Base-by-base conservation (phyloP, 64 coral and sea anemone species). In the Pachyseris speciosa region DNA sequence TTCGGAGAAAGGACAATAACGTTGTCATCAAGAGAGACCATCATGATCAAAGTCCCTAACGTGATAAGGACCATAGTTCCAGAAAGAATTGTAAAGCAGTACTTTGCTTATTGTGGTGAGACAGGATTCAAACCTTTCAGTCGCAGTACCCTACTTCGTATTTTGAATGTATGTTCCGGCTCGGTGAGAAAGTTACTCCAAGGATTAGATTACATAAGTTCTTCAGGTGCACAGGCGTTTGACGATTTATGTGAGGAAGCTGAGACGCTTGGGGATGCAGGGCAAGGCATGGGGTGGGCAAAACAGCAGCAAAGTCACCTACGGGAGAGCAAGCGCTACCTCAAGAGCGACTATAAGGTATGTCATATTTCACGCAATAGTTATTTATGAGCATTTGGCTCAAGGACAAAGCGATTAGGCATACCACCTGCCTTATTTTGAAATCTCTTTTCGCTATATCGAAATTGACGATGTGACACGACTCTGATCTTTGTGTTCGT, bases 1-100 rank as follows among this genome's bases (percentile, higher is more conserved):
- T 85, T 85, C 50, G 83, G 83, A 16, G 64, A 85, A 27, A 63
- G 16, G 26, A 34, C 63, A 30, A 13, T 85, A 47, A 69, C 22
- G 33, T 83, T 83, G 52, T 26, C 79, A 40, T 39, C 79, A 65
- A 83, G 42, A 65, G 64, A 47, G 8, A 47, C 60, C 28, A 60
- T 61, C n/a, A n/a, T n/a, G n/a, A n/a, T n/a, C 31, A 45, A 74
- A 74, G 71, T 74, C 7, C 71, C 71, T 2, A 74, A 74, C 41
- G 39, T 74, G 20, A 48, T 74, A 44, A 0, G 71, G 2, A 47
- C 71, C 7, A 74, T 74, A 10, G 3, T 74, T 45, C 39, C 71
- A 74, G n/a, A 74, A 22, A 45, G 39, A 22, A 25, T 72, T 25
- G 69, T 72, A 43, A 72, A 22, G 69, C 69, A 72, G 38, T 72